Percentiles rank a stretch among this genome's conserved stretches.
These are phyloP conservation scores for Meleagris gallopavo DNA, from an alignment of 2,113 vertebrate genomes.

Conservation along the genomic window DNA sequence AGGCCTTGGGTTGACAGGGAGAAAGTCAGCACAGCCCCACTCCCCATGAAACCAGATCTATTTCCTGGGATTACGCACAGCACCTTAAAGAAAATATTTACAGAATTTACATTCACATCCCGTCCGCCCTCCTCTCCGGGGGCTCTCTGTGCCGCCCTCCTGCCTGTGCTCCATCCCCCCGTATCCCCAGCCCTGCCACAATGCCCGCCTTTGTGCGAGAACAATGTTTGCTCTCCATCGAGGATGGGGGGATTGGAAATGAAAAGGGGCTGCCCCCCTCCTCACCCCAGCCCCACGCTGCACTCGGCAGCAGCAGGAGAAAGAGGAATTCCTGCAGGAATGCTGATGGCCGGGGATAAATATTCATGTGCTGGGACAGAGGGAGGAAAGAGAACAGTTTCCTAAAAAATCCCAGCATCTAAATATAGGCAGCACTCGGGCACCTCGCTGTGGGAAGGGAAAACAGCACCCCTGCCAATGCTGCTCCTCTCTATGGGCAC, in stretches of 20 bases:
- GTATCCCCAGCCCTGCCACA: conserved; percentile 22
- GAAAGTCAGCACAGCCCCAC: background rate
- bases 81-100: conserved; percentile 76
- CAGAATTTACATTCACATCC: conserved; percentile 74
- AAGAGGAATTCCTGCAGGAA: conserved; percentile 56
- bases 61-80: conserved; percentile 63
- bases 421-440: conserved; percentile 56
- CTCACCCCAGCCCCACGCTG: conserved; percentile 11
- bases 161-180: background rate
- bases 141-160: background rate
- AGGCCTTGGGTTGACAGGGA: background rate
- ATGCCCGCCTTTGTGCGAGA: conserved; percentile 67
- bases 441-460: conserved; percentile 51
- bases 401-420: background rate
- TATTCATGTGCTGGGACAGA: conserved; percentile 22
- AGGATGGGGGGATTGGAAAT: conserved; percentile 28
- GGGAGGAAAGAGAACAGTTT: conserved; percentile 20
- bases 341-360: background rate
- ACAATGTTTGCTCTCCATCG: conserved; percentile 61
- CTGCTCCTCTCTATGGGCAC: conserved; percentile 31
- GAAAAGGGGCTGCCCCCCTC: conserved; percentile 32
- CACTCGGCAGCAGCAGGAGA: background rate
- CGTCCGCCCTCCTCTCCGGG: conserved; percentile 42
- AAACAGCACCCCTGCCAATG: conserved; percentile 32
- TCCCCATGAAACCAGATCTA: conserved; percentile 45